These are phyloP conservation scores for Platyscapa corneri DNA, from an alignment of 1,140 invertebrate species.

Conservation along the genomic window DNA sequence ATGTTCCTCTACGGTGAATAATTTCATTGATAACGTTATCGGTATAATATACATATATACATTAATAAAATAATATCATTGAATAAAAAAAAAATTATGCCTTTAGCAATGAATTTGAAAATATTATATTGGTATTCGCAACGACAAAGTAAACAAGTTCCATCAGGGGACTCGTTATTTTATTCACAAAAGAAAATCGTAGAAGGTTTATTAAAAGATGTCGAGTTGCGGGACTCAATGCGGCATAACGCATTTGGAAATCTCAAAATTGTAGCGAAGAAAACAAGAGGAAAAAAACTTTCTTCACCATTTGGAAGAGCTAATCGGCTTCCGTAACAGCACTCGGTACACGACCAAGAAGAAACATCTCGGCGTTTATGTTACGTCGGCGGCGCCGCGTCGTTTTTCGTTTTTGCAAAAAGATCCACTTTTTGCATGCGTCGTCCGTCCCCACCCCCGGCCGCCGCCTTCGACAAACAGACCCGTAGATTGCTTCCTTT, in stretches of 20 bases:
- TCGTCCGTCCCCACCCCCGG: no score
- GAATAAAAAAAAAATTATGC: neutral
- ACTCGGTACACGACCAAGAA: neutral
- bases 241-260: neutral
- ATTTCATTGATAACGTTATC: neutral
- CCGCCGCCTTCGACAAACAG: neutral
- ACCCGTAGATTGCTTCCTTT: neutral
- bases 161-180: neutral
- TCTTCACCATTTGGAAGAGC: neutral
- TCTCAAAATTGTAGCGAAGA: neutral
- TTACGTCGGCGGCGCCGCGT: no score
- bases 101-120: neutral
- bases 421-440: neutral
- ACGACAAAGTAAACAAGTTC: neutral
- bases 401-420: neutral
- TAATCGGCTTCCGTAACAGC: neutral
- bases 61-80: no score
- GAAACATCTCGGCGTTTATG: no score
- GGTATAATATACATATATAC: no score
- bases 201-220: neutral
- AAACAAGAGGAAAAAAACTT: neutral
- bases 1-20: neutral
- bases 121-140: neutral
- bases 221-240: neutral
- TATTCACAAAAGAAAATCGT: neutral